Percentiles rank a stretch among this genome's conserved stretches.
phyloP scores from a whole-genome alignment of 2,888 invertebrate genomes.

The Phania funesta region DNA sequence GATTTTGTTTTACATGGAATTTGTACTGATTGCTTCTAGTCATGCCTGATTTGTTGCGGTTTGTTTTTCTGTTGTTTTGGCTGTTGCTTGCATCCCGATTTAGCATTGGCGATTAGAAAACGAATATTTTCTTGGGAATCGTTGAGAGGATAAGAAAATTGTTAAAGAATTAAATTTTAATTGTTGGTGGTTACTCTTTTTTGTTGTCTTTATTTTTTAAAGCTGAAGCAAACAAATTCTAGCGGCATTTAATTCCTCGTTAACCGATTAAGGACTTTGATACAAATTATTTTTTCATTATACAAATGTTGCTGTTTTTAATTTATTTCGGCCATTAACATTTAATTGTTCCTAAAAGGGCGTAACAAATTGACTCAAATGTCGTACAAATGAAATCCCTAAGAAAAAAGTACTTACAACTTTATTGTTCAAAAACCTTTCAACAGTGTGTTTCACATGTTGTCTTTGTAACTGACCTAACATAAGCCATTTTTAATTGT shows the following conservation, averaged over 20 bases:
- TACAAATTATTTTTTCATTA: not conserved
- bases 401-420: not conserved
- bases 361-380: slow-evolving; percentile 15
- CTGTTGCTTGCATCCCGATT: slow-evolving; percentile 47
- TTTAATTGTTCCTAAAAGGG: slow-evolving; percentile 25
- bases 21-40: slow-evolving; percentile 79
- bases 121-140: slow-evolving; percentile 73
- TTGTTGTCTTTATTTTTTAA: not conserved
- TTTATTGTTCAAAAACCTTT: not conserved
- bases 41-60: slow-evolving; percentile 76
- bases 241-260: not conserved
- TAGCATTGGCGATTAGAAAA: slow-evolving; percentile 64
- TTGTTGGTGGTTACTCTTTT: slow-evolving; percentile 67
- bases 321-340: not conserved
- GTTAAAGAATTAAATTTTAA: slow-evolving; percentile 74
- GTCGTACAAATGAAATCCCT: not conserved
- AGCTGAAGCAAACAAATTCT: not conserved
- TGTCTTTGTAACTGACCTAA: slow-evolving; percentile 60
- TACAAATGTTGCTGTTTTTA: not conserved
- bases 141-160: slow-evolving; percentile 45
- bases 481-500: slow-evolving; percentile 65
- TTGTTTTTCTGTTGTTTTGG: slow-evolving; percentile 8
- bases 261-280: not conserved
- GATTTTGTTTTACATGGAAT: slow-evolving; percentile 79
- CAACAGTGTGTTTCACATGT: slow-evolving; percentile 8